A percentile compares a stretch with the other conserved stretches of the same genome.
phyloP scores from a whole-genome alignment of 2,888 invertebrate species.

The Spisula solida region DNA sequence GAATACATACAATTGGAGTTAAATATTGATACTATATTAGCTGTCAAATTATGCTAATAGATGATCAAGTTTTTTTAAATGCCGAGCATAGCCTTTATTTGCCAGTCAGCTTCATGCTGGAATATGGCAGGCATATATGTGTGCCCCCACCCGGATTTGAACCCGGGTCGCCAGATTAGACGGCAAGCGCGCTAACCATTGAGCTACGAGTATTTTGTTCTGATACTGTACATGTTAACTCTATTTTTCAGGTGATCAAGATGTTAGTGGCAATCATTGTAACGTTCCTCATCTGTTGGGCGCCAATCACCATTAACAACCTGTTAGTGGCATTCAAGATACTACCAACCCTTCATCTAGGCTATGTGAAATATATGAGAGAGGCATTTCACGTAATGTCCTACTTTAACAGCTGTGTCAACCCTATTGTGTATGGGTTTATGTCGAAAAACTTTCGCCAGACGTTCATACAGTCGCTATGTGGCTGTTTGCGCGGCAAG shows the following conservation, averaged over 20 bases:
- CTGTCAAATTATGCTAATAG: too few species aligned
- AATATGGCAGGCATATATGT: too few species aligned
- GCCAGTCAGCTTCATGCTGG: too few species aligned
- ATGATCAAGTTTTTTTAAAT: too few species aligned
- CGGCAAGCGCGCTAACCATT: too few species aligned
- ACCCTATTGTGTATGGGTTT: conserved; percentile 92
- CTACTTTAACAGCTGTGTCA: conserved; percentile 92
- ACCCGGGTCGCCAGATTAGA: too few species aligned
- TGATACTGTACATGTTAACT: too few species aligned
- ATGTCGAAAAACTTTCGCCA: conserved; percentile 92
- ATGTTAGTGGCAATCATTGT: conserved; percentile 92
- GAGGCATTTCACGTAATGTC: conserved; percentile 91
- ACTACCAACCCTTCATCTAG: conserved; percentile 88
- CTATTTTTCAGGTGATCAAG: conserved; percentile 90
- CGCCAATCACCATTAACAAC: conserved; percentile 91
- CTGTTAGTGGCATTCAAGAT: conserved; percentile 90
- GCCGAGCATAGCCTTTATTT: too few species aligned
- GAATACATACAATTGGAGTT: too few species aligned
- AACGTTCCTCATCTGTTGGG: conserved; percentile 91
- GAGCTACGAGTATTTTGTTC: too few species aligned
- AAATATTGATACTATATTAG: too few species aligned
- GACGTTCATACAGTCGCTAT: conserved; percentile 82
- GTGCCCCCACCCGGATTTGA: too few species aligned
- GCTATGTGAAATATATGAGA: conserved; percentile 88
- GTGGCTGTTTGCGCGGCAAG: conserved; percentile 68